phyloP scores from a whole-genome alignment of 2,113 vertebrate genomes.

The Choloepus hoffmanni region DNA sequence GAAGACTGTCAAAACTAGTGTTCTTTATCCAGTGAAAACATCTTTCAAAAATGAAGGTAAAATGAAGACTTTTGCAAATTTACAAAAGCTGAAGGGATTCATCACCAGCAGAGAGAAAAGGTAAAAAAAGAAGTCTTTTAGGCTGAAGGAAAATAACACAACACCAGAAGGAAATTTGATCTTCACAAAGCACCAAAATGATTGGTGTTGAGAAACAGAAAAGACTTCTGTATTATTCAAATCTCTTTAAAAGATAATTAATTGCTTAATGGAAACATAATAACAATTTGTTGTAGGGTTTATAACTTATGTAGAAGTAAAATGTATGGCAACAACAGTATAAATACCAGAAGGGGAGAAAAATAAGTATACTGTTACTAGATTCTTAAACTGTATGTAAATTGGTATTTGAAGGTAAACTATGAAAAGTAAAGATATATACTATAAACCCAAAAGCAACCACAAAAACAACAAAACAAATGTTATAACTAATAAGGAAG shows the following conservation, averaged over 20 bases:
- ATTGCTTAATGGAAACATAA: not conserved
- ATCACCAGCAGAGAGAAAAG: slow-evolving; percentile 44
- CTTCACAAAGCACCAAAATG: slow-evolving; percentile 24
- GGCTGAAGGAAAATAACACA: not conserved
- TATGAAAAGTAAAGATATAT: slow-evolving; percentile 4
- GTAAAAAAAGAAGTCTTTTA: slow-evolving; percentile 24
- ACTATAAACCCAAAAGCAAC: not conserved
- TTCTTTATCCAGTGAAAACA: not conserved
- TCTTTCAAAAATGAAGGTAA: slow-evolving; percentile 52
- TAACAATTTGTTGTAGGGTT: not conserved
- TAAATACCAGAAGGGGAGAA: not conserved
- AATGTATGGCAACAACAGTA: too few species aligned
- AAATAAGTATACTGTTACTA: not conserved
- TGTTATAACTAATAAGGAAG: not conserved
- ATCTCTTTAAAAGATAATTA: slow-evolving; percentile 9
- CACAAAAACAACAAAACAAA: not conserved
- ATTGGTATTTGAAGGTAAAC: not conserved
- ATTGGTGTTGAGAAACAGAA: not conserved
- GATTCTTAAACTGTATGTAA: slow-evolving; percentile 14
- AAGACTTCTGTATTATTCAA: slow-evolving; percentile 7
- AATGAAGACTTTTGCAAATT: slow-evolving; percentile 46
- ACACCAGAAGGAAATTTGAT: not conserved
- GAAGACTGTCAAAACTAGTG: slow-evolving; percentile 31
- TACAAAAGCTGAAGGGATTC: slow-evolving; percentile 43
- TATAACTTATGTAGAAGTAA: too few species aligned